Base-by-base conservation (phyloP, 2,797 vertebrate species). In the Sebastes oblongus region DNA sequence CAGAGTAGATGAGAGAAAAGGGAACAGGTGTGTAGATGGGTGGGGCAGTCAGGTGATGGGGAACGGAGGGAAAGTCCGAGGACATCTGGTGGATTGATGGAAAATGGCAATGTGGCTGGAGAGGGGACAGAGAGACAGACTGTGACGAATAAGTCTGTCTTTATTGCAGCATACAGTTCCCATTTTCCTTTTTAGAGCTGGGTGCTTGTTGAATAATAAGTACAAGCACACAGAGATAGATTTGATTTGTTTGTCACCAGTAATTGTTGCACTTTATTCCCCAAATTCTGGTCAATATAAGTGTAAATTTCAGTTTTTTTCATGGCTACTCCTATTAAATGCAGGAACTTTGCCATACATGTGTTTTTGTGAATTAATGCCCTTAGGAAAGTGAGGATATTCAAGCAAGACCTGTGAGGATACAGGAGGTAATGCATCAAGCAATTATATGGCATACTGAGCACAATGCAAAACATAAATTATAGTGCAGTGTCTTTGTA, bases 391-490 rank as follows among this genome's bases (percentile, higher is more conserved):
- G 25, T 89, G 11, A 39, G 78, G 72, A 56, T 76, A 76, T 29
- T 22, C 22, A 70, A 27, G 32, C 34, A 62, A 76, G 8, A 73
- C 30, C 27, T 42, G 8, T 30, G 11, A 22, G 39, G 20, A 65
- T 66, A 58, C 50, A 80, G 59, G 50, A 80, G 24, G 69, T 73
- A 79, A 84, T 54, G 61, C 25, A 75, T 70, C 46, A 68, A 74
- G 79, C 70, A 86, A 85, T 85, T 83, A 77, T 18, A 69, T 83
- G 77, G 72, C 0, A 3, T 61, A 72, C 25, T 34, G 61, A 80
- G 30, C 87, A 86, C 76, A 83, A 84, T 77, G 39, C 34, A 66
- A 66, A 64, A 66, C 42, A 61, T 69, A 62, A 84, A 77, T 59
- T 52, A 81, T 3, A 32, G 42, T 68, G 32, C 61, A 70, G 66